phyloP scores from a whole-genome alignment of 2,113 vertebrate genomes.

The Pseudois nayaur region DNA sequence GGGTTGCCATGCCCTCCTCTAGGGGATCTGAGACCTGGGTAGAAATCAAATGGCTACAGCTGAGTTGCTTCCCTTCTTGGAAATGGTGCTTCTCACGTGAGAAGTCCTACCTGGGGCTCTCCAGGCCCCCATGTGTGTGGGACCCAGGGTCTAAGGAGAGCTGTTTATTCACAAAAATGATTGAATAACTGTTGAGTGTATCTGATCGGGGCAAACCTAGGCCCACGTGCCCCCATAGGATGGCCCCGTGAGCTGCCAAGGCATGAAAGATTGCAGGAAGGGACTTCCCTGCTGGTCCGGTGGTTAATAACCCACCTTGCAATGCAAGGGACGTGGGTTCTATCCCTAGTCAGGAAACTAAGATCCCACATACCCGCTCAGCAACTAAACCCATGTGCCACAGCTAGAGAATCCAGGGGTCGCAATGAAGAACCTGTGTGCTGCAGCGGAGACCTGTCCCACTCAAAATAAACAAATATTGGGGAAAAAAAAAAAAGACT shows the following conservation, averaged over 20 bases:
- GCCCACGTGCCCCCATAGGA: background rate
- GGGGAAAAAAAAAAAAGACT: background rate
- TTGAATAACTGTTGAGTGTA: background rate
- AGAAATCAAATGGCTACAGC: background rate
- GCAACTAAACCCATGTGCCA: background rate
- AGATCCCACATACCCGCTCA: background rate
- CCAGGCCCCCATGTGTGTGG: background rate
- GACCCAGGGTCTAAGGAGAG: background rate
- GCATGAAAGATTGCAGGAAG: constrained; percentile 20
- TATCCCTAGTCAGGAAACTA: background rate
- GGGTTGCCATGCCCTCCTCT: background rate
- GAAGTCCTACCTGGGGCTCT: background rate
- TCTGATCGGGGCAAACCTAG: no score
- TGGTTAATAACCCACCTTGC: background rate
- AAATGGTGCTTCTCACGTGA: background rate
- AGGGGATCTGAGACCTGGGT: background rate
- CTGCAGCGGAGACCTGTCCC: background rate
- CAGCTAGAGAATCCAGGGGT: background rate
- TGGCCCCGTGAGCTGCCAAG: background rate
- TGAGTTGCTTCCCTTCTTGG: background rate
- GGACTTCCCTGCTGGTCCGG: background rate
- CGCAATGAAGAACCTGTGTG: background rate
- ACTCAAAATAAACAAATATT: background rate
- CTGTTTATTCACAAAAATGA: background rate
- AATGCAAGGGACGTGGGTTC: background rate